A percentile compares a stretch with the other conserved stretches of the same genome.
These are phyloP conservation scores for Lasioglossum albipes DNA, from an alignment of 1,140 invertebrate genomes.

Conservation along the genomic window DNA sequence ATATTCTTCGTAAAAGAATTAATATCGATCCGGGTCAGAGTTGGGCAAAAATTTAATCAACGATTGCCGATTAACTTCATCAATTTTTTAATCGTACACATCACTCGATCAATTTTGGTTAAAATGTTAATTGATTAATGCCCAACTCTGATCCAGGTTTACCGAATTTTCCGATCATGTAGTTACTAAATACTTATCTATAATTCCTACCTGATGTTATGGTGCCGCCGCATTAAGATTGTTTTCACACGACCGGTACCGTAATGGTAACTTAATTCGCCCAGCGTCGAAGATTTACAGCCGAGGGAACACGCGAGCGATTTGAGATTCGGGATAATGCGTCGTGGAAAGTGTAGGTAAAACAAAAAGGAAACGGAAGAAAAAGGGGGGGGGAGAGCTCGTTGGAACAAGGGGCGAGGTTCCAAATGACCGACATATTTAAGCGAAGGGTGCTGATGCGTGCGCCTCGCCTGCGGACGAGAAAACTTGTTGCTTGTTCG, in stretches of 20 bases:
- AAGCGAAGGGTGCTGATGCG: background rate
- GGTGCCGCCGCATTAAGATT: constrained; percentile 41
- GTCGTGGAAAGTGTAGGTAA: constrained; percentile 18
- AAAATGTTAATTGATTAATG: background rate
- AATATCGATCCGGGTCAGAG: too few species aligned
- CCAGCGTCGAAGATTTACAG: constrained; percentile 57
- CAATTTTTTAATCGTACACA: too few species aligned
- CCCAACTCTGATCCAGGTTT: background rate
- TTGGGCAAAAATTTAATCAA: too few species aligned
- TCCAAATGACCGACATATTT: background rate
- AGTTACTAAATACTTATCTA: background rate
- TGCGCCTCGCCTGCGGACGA: background rate
- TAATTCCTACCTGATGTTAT: constrained; percentile 45
- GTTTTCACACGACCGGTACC: constrained; percentile 57
- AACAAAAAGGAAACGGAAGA: constrained; percentile 11
- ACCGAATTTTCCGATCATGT: constrained; percentile 15
- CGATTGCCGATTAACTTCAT: too few species aligned
- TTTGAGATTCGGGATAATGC: constrained; percentile 49
- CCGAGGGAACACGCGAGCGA: constrained; percentile 21
- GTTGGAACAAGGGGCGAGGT: background rate
- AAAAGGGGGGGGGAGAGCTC: background rate
- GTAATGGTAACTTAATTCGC: constrained; percentile 61
- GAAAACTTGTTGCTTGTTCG: background rate
- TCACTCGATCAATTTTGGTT: too few species aligned
- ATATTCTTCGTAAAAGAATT: too few species aligned